Evolutionary conservation across 2,113 vertebrate genomes (phyloP).

Genomic region (Chamaea fasciata): DNA sequence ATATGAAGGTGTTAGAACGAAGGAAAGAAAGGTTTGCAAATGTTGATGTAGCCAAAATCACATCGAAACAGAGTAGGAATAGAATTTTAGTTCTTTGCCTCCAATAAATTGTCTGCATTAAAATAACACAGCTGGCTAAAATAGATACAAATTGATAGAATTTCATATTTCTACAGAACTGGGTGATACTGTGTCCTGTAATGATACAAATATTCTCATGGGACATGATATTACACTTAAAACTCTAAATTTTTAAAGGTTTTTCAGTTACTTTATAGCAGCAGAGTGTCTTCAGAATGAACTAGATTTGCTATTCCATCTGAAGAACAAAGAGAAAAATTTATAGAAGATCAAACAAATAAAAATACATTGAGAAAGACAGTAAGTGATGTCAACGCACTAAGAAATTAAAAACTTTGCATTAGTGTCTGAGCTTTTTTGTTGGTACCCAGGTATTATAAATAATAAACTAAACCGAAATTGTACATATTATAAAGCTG

Average conservation of each 20-base stretch:
- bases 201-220: slow-evolving; percentile 21
- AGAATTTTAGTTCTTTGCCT: background rate
- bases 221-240: slow-evolving; percentile 46
- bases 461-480: slow-evolving; percentile 63
- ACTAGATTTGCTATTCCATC: slow-evolving; percentile 34
- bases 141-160: background rate
- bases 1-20: background rate
- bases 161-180: background rate
- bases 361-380: slow-evolving; percentile 57
- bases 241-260: slow-evolving; percentile 43
- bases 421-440: slow-evolving; percentile 59
- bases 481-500: slow-evolving; percentile 41
- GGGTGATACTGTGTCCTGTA: slow-evolving; percentile 34
- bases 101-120: background rate
- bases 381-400: slow-evolving; percentile 51
- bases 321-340: slow-evolving; percentile 60
- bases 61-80: background rate
- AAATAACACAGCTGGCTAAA: background rate
- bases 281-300: background rate
- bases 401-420: slow-evolving; percentile 5
- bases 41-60: background rate
- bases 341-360: slow-evolving; percentile 60
- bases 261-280: slow-evolving; percentile 1
- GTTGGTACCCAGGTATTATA: slow-evolving; percentile 55
- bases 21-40: background rate